Evolutionary conservation across 2,888 invertebrate species (phyloP).

Genomic region (Andrena hattorfiana): DNA sequence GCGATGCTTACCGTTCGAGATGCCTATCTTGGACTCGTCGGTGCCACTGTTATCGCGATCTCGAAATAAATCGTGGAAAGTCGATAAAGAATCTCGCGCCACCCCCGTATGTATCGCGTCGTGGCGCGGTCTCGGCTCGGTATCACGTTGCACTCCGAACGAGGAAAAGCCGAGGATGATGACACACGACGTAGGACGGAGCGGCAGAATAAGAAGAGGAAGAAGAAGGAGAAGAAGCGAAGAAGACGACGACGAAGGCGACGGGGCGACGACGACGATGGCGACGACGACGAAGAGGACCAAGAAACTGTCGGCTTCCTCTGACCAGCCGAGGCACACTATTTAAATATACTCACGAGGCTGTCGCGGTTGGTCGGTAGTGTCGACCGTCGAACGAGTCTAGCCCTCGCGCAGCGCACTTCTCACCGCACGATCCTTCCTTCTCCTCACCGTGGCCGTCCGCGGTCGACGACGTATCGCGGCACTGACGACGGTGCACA

Average conservation of each 20-base stretch:
- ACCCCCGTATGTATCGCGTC: conserved; percentile 37
- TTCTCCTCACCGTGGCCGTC: conserved; percentile 8
- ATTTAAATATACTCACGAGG: conserved; percentile 73
- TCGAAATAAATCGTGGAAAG: conserved; percentile 50
- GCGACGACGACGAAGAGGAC: conserved; percentile 41
- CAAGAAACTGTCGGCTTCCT: conserved; percentile 66
- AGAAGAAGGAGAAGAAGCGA: conserved; percentile 32
- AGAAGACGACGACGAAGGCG: conserved; percentile 12
- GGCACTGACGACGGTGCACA: conserved; percentile 19
- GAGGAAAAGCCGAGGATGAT: conserved; percentile 62
- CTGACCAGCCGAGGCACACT: conserved; percentile 69
- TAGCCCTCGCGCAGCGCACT: conserved; percentile 61
- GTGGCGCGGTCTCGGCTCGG: conserved; percentile 34
- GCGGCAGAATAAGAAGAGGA: conserved; percentile 39
- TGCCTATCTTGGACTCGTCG: conserved; percentile 2
- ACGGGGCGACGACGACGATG: conserved; percentile 18
- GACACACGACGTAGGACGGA: conserved; percentile 53
- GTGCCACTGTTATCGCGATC: conserved; percentile 28
- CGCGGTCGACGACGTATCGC: conserved; percentile 19
- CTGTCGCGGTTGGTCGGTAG: conserved; percentile 51
- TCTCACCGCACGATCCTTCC: conserved; percentile 43
- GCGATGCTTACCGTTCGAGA: too few relatives aligned
- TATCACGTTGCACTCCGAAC: conserved; percentile 68
- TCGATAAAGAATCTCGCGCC: conserved; percentile 53
- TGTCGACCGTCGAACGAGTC: conserved; percentile 51